Conservation (phyloP, 1,140 invertebrate species). For the Plectus sambesii region DNA sequence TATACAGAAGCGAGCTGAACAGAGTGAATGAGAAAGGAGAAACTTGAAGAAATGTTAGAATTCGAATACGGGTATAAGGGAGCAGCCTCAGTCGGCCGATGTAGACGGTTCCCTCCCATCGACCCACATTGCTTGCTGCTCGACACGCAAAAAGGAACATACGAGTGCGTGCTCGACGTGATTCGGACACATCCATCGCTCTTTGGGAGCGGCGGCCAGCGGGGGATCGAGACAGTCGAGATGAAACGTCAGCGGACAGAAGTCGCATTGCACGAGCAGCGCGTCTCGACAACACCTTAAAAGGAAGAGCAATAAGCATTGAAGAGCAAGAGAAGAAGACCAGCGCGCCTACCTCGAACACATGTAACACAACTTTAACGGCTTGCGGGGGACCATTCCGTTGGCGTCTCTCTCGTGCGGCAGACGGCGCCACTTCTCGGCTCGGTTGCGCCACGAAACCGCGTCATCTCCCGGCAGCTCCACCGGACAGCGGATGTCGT, state of each 20-base stretch:
- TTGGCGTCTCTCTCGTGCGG: too few relatives aligned
- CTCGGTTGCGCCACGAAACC: slow-evolving; percentile 4
- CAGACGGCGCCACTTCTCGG: slow-evolving; percentile 9
- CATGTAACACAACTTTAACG: too few relatives aligned
- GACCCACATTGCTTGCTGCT: not conserved
- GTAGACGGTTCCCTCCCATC: too few relatives aligned
- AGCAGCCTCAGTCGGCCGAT: slow-evolving; percentile 3
- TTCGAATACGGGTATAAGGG: slow-evolving; percentile 12
- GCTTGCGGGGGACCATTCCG: too few relatives aligned
- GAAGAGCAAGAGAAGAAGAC: slow-evolving; percentile 21
- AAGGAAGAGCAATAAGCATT: slow-evolving; percentile 3
- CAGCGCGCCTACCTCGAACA: slow-evolving; percentile 12
- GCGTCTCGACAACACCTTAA: slow-evolving; percentile 64
- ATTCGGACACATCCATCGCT: slow-evolving; percentile 90
- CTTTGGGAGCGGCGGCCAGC: slow-evolving; percentile 68
- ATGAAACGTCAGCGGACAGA: slow-evolving; percentile 76
- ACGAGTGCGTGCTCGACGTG: slow-evolving; percentile 78
- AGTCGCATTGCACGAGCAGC: slow-evolving; percentile 79
- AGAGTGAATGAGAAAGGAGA: too few relatives aligned
- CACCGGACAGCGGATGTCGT: slow-evolving; percentile 9
- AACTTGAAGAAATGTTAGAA: slow-evolving; percentile 19
- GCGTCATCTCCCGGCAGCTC: slow-evolving; percentile 6
- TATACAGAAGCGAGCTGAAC: too few relatives aligned
- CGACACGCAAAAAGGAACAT: slow-evolving; percentile 43
- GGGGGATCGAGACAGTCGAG: slow-evolving; percentile 85